Evolutionary conservation across 2,888 invertebrate species (phyloP).

Genomic region (Rhagium mordax): DNA sequence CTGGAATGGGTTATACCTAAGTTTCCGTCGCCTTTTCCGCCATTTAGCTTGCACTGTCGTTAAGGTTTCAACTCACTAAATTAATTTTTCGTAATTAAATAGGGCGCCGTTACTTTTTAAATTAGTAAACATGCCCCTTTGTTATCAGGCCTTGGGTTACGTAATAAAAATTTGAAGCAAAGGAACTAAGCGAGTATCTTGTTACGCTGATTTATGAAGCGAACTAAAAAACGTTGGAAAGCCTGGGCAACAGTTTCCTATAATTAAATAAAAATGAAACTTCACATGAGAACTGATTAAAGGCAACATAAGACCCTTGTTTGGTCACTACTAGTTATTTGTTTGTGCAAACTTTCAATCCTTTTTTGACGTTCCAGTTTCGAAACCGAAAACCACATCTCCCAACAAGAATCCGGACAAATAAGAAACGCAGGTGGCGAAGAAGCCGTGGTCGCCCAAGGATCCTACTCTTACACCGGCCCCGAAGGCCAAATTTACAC

Average conservation of each 20-base stretch:
- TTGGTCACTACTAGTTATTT: too few species aligned
- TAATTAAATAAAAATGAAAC: neutral
- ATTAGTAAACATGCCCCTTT: neutral
- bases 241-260: neutral
- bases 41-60: too few species aligned
- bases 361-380: constrained; percentile 61
- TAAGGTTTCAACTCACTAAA: neutral
- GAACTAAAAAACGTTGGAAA: neutral
- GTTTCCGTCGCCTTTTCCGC: too few species aligned
- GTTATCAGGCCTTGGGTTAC: neutral
- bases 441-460: constrained; percentile 72
- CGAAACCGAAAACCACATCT: constrained; percentile 74
- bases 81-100: neutral
- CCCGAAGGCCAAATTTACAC: constrained; percentile 70
- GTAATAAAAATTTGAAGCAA: neutral
- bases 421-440: constrained; percentile 81
- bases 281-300: neutral
- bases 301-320: too few species aligned
- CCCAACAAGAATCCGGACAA: constrained; percentile 72
- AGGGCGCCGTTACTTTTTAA: neutral
- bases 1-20: too few species aligned
- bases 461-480: constrained; percentile 70
- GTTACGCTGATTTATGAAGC: neutral
- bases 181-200: neutral
- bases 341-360: too few species aligned